Evolutionary conservation across 2,888 invertebrate genomes (phyloP).

Genomic region (Leptopilina drosophilae): DNA sequence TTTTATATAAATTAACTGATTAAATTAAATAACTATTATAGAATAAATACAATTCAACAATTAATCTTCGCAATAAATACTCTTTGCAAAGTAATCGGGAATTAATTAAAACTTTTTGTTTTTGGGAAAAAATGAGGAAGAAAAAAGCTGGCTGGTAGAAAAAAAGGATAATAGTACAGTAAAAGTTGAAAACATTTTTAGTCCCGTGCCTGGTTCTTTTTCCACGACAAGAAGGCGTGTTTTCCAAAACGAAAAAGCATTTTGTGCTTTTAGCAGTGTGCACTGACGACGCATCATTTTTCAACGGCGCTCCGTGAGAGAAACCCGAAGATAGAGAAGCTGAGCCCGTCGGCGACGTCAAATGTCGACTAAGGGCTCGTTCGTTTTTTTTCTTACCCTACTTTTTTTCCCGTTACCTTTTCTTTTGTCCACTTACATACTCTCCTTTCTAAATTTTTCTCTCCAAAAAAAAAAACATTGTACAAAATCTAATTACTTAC

Average conservation of each 20-base stretch:
- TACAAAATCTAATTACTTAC: background rate
- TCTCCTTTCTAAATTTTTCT: slow-evolving; percentile 10
- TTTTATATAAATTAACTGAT: no score
- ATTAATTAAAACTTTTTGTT: no score
- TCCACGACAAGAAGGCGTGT: slow-evolving; percentile 59
- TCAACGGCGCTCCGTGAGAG: slow-evolving; percentile 65
- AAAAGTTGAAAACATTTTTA: slow-evolving; percentile 8
- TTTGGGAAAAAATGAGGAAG: no score
- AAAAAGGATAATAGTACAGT: background rate
- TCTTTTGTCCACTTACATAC: slow-evolving; percentile 43
- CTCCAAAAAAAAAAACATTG: background rate
- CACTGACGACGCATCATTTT: slow-evolving; percentile 73
- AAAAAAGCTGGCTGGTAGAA: no score
- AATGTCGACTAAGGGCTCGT: slow-evolving; percentile 55
- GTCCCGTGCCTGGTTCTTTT: slow-evolving; percentile 27
- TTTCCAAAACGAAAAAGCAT: slow-evolving; percentile 67
- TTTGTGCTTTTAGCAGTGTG: slow-evolving; percentile 68
- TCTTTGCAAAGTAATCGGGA: no score
- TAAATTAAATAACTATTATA: no score
- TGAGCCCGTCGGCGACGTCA: slow-evolving; percentile 56
- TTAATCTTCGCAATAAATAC: no score
- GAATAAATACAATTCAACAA: no score
- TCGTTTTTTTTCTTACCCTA: slow-evolving; percentile 56
- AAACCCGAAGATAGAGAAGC: slow-evolving; percentile 48
- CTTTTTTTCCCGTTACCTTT: slow-evolving; percentile 71